Base-by-base conservation (phyloP, 2,888 invertebrate genomes). In the Monochamus alternatus region DNA sequence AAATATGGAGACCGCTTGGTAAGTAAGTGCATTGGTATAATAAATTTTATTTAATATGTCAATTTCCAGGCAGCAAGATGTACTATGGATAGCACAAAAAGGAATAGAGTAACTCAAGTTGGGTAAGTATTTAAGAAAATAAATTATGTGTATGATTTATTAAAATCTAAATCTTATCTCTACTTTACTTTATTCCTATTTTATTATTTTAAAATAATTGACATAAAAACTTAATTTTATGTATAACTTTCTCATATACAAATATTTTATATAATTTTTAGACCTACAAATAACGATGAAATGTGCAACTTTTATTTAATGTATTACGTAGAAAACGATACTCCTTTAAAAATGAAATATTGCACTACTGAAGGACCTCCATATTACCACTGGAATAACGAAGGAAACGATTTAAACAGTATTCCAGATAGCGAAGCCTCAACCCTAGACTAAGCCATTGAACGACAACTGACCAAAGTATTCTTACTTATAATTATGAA, bases 301-400 rank as follows among this genome's bases (percentile, higher is more conserved):
- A 98, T 98, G 97, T 98, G 97, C 90, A 98, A 97, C 89, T 97
- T 97, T 89, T 98, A 98, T 89, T 88, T 98, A 1, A 96, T 97
- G 96, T 97, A 97, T 88, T 97, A 96, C 90, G 96, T 97, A 0
- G 93, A 96, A 71, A 91, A 94, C 69, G 93, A 91, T 12, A 91
- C 93, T 3, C 96, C 96, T 0, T 88, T 97, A 3, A 89, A 93
- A 0, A 93, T 93, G 89, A 95, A 96, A 87, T 95, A 95, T 85
- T 97, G 96, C 87, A 97, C 97, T 87, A 93, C 94, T 4, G 88
- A 90, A 70, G 98, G 98, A 5, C 96, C 98, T 2, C 98, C 98
- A 0, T 88, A 88, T 80, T 98, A 95, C 88, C 94, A 93, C 87
- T 98, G 98, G 98, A 89, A 89, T 44, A 91, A 92, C 14, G 78